phyloP scores from a whole-genome alignment of 2,797 vertebrate species.

The Sebastes steindachneri region DNA sequence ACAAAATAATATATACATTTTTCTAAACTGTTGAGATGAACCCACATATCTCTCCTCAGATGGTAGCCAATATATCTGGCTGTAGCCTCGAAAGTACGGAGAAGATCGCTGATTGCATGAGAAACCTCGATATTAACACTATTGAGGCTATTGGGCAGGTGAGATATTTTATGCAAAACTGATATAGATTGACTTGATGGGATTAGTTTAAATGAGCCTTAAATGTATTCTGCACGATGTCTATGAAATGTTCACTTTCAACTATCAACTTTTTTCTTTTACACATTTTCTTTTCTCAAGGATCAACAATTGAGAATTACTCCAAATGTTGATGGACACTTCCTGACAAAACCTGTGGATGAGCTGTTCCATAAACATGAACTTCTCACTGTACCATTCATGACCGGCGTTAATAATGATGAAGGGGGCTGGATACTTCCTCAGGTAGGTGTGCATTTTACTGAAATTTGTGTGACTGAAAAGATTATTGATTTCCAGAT shows the following conservation, averaged over 20 bases:
- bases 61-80: conserved; percentile 66
- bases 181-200: background rate
- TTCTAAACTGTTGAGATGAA: background rate
- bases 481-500: background rate
- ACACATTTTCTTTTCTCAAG: conserved; percentile 40
- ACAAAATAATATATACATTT: background rate
- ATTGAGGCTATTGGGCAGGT: conserved; percentile 56
- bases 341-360: conserved; percentile 63
- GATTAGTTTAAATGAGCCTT: background rate
- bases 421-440: conserved; percentile 72
- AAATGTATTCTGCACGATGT: background rate
- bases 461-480: background rate
- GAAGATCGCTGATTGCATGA: conserved; percentile 74
- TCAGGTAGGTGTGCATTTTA: conserved; percentile 52
- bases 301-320: fast-evolving
- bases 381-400: conserved; percentile 76
- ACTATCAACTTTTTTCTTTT: background rate
- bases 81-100: conserved; percentile 77
- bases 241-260: background rate
- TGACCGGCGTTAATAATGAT: conserved; percentile 77
- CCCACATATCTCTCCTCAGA: conserved; percentile 50
- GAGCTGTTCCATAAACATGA: conserved; percentile 63
- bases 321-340: conserved; percentile 66
- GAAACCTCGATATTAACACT: conserved; percentile 51
- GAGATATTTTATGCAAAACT: background rate